Base-by-base conservation (phyloP, 2,797 vertebrate species). In the Pogoniulus pusillus region DNA sequence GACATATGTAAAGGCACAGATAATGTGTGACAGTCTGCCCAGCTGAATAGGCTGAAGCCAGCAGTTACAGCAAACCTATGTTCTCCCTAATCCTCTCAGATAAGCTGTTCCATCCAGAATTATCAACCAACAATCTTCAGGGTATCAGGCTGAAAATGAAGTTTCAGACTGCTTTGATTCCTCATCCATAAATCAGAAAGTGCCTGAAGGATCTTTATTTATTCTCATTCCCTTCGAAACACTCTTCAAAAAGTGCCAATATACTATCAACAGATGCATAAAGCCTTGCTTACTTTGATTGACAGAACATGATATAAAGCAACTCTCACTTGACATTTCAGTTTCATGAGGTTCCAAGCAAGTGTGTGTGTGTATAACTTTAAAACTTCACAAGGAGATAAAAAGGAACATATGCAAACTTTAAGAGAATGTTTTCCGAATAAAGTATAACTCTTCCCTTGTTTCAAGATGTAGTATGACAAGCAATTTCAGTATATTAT, bases 71-170 rank as follows among this genome's bases (percentile, higher is more conserved):
- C 92, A 96, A 98, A 97, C 93, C 97, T 97, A 96, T 98, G 98
- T 97, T 97, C 97, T 98, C 96, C 97, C 96, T 98, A 98, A 98
- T 98, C 98, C 98, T 97, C 96, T 94, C 88, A 97, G 97, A 98
- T 98, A 98, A 98, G 97, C 98, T 97, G 97, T 97, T 98, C 98
- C 97, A 97, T 98, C 97, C 97, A 97, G 97, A 98, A 98, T 98
- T 98, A 98, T 98, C 98, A 97, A 95, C 95, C 97, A 98, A 98
- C 98, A 98, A 98, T 99, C 98, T 98, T 98, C 98, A 97, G 98
- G 95, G 98, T 98, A 99, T 99, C 98, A 98, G 98, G 97, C 98
- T 98, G 98, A 98, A 99, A 98, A 99, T 99, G 98, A 99, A 99
- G 98, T 98, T 99, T 98, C 98, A 98, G 97, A 97, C 97, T 97